Conservation (phyloP, 2,113 vertebrate genomes). For the Zosterops hypoxanthus region DNA sequence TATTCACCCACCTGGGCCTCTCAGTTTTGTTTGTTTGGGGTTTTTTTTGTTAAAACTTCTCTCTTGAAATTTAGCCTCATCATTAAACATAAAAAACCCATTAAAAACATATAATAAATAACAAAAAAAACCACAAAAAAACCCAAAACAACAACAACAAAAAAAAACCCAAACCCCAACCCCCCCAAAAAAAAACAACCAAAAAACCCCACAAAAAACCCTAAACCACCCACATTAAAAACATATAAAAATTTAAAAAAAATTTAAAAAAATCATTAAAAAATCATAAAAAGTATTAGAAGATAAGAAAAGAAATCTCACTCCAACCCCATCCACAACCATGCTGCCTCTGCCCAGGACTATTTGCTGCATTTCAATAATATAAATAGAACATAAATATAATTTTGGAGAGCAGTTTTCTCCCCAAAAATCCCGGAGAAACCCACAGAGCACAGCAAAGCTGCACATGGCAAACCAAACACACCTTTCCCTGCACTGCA, state of each 20-base stretch:
- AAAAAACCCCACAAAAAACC: no score
- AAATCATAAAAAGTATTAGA: not conserved
- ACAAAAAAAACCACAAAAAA: no score
- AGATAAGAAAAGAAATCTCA: not conserved
- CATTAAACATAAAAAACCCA: not conserved
- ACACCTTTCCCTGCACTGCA: accelerated
- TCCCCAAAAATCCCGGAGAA: not conserved
- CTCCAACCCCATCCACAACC: not conserved
- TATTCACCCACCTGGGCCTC: not conserved
- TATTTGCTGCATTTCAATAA: not conserved
- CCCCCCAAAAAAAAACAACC: no score
- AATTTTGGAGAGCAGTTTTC: not conserved
- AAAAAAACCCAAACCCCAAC: no score
- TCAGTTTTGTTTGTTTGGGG: not conserved
- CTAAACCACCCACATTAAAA: no score
- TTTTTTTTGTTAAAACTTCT: not conserved
- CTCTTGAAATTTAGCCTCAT: not conserved
- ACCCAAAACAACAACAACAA: no score
- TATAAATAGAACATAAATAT: not conserved
- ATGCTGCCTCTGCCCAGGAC: not conserved
- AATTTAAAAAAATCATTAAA: no score
- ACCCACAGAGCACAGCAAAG: not conserved
- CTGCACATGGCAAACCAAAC: not conserved
- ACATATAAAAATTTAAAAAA: no score
- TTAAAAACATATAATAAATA: no score